Evolutionary conservation across 1,140 invertebrate species (phyloP).

Genomic region (Ceratoteleas bidentatus): DNA sequence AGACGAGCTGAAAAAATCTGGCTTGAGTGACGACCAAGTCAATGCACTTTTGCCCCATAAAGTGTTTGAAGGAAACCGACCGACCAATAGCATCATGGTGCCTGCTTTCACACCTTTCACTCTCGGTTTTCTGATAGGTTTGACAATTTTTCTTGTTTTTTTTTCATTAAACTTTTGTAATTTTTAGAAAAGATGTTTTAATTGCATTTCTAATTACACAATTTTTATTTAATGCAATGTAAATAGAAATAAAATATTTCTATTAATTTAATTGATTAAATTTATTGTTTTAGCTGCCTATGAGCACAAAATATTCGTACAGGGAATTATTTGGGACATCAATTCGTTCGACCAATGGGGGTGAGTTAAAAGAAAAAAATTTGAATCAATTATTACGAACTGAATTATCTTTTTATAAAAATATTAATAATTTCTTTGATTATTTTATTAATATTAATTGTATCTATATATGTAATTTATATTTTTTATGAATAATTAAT

Average conservation of each 20-base stretch:
- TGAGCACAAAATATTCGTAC: constrained; percentile 99
- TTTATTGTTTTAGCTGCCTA: constrained; percentile 91
- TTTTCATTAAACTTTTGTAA: background rate
- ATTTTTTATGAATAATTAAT: too few species aligned
- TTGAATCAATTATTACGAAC: constrained; percentile 7
- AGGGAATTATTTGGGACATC: constrained; percentile 99
- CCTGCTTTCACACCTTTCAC: constrained; percentile 96
- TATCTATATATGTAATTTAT: too few species aligned
- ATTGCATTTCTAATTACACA: too few species aligned
- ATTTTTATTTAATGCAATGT: too few species aligned
- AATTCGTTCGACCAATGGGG: constrained; percentile 99
- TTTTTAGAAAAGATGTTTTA: too few species aligned
- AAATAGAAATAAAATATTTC: too few species aligned
- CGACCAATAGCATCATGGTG: constrained; percentile 98
- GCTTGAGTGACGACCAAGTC: constrained; percentile 87
- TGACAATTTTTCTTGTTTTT: constrained; percentile 50
- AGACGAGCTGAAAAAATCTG: constrained; percentile 88
- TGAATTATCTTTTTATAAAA: background rate
- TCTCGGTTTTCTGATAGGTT: constrained; percentile 97
- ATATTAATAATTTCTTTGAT: too few species aligned
- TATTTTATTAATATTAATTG: background rate
- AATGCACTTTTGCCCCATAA: constrained; percentile 96
- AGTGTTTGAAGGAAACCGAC: constrained; percentile 97
- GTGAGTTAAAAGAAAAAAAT: constrained; percentile 80
- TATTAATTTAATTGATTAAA: constrained; percentile 36